Evolutionary conservation across 1,140 invertebrate species (phyloP).

Genomic region (Eriocheir sinensis): DNA sequence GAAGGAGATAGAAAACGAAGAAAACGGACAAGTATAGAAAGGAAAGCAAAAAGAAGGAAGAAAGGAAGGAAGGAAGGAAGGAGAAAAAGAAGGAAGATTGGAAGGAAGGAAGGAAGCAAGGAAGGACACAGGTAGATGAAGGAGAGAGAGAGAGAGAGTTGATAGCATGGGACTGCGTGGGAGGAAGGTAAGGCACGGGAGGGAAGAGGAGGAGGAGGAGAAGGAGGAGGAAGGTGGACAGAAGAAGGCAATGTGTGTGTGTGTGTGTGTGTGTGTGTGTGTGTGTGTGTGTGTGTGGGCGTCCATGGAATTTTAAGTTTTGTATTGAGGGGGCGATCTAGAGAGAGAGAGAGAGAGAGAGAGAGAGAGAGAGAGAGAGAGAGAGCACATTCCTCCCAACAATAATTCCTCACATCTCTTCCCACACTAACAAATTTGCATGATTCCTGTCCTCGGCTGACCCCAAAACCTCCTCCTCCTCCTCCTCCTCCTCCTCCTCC

Average conservation of each 20-base stretch:
- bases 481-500: slow-evolving; percentile 30
- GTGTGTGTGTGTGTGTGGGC: neutral
- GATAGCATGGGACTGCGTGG: neutral
- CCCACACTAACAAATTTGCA: too few relatives aligned
- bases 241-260: neutral
- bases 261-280: slow-evolving; percentile 8
- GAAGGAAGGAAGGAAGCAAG: neutral
- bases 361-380: too few relatives aligned
- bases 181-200: neutral
- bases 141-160: neutral
- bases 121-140: neutral
- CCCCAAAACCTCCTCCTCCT: neutral
- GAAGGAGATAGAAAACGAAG: neutral
- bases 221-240: neutral
- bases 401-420: too few relatives aligned
- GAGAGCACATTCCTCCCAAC: too few relatives aligned
- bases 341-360: too few relatives aligned
- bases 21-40: neutral
- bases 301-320: neutral
- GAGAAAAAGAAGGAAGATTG: neutral
- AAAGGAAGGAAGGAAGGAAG: neutral
- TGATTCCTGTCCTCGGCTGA: too few relatives aligned
- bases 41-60: neutral
- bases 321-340: too few relatives aligned
- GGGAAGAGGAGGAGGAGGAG: neutral